phyloP scores from a whole-genome alignment of 2,113 vertebrate genomes.

The Psammodynastes pulverulentus region DNA sequence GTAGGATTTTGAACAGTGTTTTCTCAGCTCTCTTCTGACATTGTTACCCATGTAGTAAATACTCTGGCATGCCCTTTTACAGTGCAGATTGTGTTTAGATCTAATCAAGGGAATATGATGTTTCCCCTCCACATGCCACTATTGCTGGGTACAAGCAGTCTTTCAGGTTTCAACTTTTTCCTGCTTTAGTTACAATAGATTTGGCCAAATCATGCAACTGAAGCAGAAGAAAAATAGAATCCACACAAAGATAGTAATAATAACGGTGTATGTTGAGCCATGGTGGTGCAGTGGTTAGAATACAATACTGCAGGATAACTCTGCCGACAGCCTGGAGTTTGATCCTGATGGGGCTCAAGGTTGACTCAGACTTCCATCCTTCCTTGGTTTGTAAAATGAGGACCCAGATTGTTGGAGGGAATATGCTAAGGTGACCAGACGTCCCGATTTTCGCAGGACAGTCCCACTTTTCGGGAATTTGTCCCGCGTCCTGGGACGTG shows the following conservation, averaged over 20 bases:
- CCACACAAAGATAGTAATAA: background rate
- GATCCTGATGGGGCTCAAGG: background rate
- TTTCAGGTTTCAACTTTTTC: background rate
- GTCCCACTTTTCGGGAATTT: too few relatives aligned
- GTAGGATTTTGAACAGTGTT: background rate
- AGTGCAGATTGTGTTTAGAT: background rate
- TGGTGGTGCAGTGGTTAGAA: background rate
- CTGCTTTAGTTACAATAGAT: background rate
- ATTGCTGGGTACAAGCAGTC: background rate
- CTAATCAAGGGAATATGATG: background rate
- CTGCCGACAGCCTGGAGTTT: background rate
- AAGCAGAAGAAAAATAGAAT: background rate
- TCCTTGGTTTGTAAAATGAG: background rate
- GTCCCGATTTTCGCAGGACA: too few relatives aligned
- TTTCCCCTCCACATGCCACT: background rate
- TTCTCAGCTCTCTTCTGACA: background rate
- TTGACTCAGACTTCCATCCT: background rate
- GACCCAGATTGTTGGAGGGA: background rate
- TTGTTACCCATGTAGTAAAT: background rate
- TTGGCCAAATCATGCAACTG: background rate
- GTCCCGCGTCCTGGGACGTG: too few relatives aligned
- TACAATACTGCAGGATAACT: background rate
- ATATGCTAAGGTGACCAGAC: too few relatives aligned
- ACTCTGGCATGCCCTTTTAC: background rate
- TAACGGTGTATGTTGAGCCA: background rate